A percentile compares a stretch with the other conserved stretches of the same genome.
phyloP scores from a whole-genome alignment of 2,113 vertebrate genomes.

The Protomyctophum bolini region DNA sequence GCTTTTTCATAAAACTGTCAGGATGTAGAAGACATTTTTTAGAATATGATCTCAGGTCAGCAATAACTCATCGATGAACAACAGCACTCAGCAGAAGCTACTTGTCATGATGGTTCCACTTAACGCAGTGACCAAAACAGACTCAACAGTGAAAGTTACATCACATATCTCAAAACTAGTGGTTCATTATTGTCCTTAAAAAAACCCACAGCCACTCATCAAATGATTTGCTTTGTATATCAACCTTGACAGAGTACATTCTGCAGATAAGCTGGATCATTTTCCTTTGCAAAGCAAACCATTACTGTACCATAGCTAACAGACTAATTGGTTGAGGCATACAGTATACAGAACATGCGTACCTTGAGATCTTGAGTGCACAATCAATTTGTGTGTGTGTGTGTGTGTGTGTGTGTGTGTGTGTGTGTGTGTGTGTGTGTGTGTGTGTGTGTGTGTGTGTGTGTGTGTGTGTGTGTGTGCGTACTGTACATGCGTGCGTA shows the following conservation, averaged over 20 bases:
- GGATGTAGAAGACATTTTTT: too few species aligned
- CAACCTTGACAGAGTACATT: background rate
- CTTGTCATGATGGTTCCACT: constrained; percentile 74
- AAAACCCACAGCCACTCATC: constrained; percentile 10
- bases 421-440: constrained; percentile 4
- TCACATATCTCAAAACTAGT: constrained; percentile 45
- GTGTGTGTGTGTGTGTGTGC: background rate
- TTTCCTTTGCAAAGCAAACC: background rate
- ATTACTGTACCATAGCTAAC: background rate
- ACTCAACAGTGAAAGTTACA: constrained; percentile 59
- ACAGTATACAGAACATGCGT: too few species aligned
- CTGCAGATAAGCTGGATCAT: constrained; percentile 8
- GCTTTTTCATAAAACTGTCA: too few species aligned
- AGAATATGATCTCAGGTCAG: too few species aligned
- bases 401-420: background rate
- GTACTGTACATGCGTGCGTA: constrained; percentile 58
- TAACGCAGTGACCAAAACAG: constrained; percentile 77
- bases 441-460: background rate
- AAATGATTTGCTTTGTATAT: constrained; percentile 16
- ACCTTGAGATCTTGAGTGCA: too few species aligned
- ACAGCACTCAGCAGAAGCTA: constrained; percentile 68
- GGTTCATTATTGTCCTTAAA: constrained; percentile 36
- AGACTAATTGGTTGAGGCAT: too few species aligned
- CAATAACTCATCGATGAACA: constrained; percentile 77
- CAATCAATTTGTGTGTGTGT: too few species aligned